A percentile compares a stretch with the other conserved stretches of the same genome.
Conservation (phyloP, 2,797 vertebrate genomes). For the Falco cherrug region DNA sequence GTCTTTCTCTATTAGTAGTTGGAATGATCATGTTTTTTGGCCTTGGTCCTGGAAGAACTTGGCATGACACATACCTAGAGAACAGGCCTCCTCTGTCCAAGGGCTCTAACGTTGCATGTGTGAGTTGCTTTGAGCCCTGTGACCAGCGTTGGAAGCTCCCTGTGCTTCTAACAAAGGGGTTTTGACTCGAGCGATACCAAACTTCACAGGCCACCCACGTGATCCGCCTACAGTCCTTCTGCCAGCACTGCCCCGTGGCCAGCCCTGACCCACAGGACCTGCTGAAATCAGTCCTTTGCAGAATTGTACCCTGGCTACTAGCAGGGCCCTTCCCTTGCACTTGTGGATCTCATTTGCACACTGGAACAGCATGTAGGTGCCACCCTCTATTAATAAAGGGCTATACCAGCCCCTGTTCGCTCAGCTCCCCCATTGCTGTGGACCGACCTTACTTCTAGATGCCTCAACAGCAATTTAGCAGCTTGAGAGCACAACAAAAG, state of each 20-base stretch:
- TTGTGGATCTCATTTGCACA: neutral
- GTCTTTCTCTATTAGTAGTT: neutral
- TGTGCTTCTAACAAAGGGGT: neutral
- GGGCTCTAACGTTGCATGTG: rapidly evolving
- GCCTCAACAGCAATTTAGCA: neutral
- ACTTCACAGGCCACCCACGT: neutral
- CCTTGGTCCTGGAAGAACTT: neutral
- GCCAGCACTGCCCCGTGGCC: neutral
- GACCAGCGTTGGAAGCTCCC: neutral
- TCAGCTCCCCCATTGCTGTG: neutral
- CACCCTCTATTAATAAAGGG: rapidly evolving
- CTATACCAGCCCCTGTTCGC: neutral
- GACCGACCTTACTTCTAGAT: neutral
- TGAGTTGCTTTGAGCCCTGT: neutral
- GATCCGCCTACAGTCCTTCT: neutral
- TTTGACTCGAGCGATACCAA: neutral
- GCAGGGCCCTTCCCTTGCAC: neutral
- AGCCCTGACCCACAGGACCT: neutral
- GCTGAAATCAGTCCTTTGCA: neutral
- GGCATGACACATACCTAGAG: neutral
- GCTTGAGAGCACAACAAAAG: neutral
- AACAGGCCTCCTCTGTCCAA: neutral
- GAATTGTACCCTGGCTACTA: neutral
- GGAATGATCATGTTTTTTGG: neutral
- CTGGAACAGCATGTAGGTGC: neutral